Conservation (phyloP, 2,888 invertebrate species). For the Platerodrilus igneus region DNA sequence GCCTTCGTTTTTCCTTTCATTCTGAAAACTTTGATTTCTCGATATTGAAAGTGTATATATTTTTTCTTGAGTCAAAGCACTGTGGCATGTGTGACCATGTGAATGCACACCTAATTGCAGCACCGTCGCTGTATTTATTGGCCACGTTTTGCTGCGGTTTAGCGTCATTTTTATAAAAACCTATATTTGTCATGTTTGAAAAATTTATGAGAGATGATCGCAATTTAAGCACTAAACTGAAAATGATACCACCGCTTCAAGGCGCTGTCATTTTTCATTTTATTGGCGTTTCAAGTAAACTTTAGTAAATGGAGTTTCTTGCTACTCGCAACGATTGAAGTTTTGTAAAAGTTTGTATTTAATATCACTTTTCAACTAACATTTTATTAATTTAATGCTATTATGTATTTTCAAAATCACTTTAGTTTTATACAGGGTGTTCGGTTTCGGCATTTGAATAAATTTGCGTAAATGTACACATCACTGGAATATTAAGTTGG, state of each 20-base stretch:
- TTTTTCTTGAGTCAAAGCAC: constrained; percentile 36
- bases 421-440: too few relatives aligned
- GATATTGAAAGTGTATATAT: not conserved
- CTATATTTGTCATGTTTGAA: constrained; percentile 15
- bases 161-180: constrained; percentile 37
- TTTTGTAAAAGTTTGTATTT: too few relatives aligned
- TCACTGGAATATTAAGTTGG: too few relatives aligned
- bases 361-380: too few relatives aligned
- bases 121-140: constrained; percentile 45
- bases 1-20: constrained; percentile 11
- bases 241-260: constrained; percentile 3
- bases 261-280: constrained; percentile 10
- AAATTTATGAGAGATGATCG: constrained; percentile 8
- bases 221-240: constrained; percentile 11
- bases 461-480: too few relatives aligned
- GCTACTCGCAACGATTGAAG: constrained; percentile 3
- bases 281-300: constrained; percentile 9
- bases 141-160: constrained; percentile 50
- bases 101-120: constrained; percentile 46
- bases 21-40: constrained; percentile 8
- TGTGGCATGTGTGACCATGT: constrained; percentile 44
- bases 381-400: too few relatives aligned
- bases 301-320: constrained; percentile 2
- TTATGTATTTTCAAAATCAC: too few relatives aligned
- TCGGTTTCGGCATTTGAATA: too few relatives aligned